phyloP scores from a whole-genome alignment of 2,113 vertebrate genomes.

The Labeo rohita region DNA sequence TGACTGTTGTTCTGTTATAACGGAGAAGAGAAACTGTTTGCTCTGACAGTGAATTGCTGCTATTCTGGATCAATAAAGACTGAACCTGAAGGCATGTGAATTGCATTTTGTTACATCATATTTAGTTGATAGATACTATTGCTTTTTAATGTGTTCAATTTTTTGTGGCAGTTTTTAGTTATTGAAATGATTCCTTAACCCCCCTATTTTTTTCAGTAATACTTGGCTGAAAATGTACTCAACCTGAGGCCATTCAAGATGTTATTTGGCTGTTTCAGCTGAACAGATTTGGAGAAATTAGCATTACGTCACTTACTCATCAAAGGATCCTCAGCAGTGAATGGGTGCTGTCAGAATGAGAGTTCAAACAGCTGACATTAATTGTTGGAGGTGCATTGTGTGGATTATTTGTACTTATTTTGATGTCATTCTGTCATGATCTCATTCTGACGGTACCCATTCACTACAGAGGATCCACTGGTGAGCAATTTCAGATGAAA shows the following conservation, averaged over 20 bases:
- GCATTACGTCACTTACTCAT: no score
- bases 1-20: background rate
- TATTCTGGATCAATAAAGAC: background rate
- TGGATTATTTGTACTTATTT: background rate
- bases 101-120: background rate
- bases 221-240: background rate
- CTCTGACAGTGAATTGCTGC: background rate
- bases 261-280: no score
- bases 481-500: background rate
- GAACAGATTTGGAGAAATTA: no score
- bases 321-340: no score
- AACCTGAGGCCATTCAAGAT: no score
- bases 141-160: background rate
- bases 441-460: background rate
- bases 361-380: background rate
- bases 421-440: background rate
- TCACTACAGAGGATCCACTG: background rate
- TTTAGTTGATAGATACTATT: background rate
- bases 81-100: background rate
- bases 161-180: background rate
- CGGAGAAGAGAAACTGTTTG: background rate
- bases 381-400: background rate
- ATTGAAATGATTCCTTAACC: background rate
- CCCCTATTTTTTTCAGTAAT: background rate
- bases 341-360: background rate